Evolutionary conservation across 1,140 invertebrate genomes (phyloP).

Genomic region (Microplitis mediator): DNA sequence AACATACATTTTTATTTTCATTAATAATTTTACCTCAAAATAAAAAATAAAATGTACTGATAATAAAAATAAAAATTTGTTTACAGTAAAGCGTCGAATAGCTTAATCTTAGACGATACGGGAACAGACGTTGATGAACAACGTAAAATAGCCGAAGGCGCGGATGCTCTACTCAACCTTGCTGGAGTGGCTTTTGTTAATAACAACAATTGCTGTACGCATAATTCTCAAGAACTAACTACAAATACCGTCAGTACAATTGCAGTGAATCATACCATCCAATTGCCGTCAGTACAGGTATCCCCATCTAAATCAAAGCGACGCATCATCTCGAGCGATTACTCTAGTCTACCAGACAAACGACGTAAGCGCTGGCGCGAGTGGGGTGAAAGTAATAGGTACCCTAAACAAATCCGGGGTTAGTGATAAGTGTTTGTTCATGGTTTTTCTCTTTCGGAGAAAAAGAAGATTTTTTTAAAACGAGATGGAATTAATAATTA

Average conservation of each 20-base stretch:
- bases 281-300: neutral
- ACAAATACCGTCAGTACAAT: neutral
- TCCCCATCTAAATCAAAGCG: conserved; percentile 43
- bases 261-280: conserved; percentile 28
- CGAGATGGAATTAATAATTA: conserved; percentile 3
- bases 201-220: conserved; percentile 30
- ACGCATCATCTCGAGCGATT: conserved; percentile 47
- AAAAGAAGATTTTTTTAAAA: neutral
- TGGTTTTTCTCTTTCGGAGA: neutral
- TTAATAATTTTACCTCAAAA: too few species aligned
- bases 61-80: neutral
- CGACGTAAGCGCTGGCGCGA: conserved; percentile 52
- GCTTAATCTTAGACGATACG: conserved; percentile 40
- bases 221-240: conserved; percentile 35
- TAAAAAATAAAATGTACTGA: too few species aligned
- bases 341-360: conserved; percentile 46
- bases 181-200: conserved; percentile 65
- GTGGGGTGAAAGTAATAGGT: conserved; percentile 51
- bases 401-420: conserved; percentile 55
- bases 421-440: conserved; percentile 32
- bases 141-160: conserved; percentile 78
- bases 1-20: too few species aligned
- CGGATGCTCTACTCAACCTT: conserved; percentile 77
- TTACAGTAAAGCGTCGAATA: conserved; percentile 44
- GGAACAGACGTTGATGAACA: conserved; percentile 71